Conservation (phyloP, 1,140 invertebrate genomes). For the Orius insidiosus region DNA sequence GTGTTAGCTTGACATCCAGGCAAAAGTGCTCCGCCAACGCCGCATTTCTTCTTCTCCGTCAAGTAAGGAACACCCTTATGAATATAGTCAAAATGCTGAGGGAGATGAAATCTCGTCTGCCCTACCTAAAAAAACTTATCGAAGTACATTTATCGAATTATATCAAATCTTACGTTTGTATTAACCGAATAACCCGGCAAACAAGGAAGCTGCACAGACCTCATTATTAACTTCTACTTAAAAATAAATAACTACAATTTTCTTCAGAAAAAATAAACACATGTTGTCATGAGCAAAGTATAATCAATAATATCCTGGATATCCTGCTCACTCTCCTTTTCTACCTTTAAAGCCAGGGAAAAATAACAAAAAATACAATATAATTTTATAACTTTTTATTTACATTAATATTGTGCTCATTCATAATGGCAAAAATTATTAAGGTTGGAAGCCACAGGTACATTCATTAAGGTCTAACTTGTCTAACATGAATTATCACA, state of each 20-base stretch:
- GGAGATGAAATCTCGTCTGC: conserved; percentile 34
- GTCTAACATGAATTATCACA: no score
- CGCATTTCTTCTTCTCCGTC: conserved; percentile 29
- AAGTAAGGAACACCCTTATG: conserved; percentile 33
- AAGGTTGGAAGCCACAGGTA: no score
- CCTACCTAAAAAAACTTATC: conserved; percentile 27
- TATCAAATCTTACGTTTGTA: background rate
- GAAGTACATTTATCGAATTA: background rate
- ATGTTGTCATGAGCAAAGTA: no score
- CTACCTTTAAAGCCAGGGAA: no score
- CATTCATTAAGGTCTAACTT: no score
- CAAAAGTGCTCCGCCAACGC: conserved; percentile 25
- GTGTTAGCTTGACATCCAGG: conserved; percentile 17
- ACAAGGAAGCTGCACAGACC: conserved; percentile 2
- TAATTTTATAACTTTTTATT: no score
- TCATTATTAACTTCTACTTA: conserved; percentile 2
- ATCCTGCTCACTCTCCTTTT: no score
- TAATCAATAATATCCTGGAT: no score
- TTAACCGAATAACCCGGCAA: conserved; percentile 4
- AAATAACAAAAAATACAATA: no score
- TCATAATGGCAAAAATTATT: no score
- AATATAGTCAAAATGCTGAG: conserved; percentile 32
- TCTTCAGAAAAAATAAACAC: no score
- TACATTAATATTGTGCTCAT: no score
- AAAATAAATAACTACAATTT: background rate